phyloP scores from a whole-genome alignment of 2,888 invertebrate genomes.

The Notocelia uddmanniana region DNA sequence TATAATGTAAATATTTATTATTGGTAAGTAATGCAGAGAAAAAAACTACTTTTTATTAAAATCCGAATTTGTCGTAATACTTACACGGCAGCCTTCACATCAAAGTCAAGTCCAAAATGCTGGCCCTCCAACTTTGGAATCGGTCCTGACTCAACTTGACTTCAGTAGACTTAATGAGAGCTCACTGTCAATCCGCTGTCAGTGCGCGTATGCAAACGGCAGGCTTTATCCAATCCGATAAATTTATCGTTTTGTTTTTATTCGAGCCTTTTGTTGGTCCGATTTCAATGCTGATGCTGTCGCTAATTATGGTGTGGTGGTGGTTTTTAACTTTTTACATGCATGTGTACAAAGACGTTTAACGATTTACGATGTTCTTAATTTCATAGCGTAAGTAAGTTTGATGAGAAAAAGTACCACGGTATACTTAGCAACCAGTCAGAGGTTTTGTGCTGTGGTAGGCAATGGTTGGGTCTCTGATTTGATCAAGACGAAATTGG shows the following conservation, averaged over 20 bases:
- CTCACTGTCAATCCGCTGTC: slow-evolving; percentile 75
- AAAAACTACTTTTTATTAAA: not conserved
- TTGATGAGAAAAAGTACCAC: not conserved
- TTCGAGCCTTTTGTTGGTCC: slow-evolving; percentile 30
- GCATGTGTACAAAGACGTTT: not conserved
- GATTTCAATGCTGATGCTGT: slow-evolving; percentile 5
- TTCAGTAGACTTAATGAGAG: slow-evolving; percentile 69
- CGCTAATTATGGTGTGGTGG: slow-evolving; percentile 17
- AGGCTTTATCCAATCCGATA: slow-evolving; percentile 24
- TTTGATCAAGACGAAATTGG: too few relatives aligned
- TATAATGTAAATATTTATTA: too few relatives aligned
- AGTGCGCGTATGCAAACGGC: slow-evolving; percentile 55
- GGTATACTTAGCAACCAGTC: not conserved
- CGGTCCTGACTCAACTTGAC: slow-evolving; percentile 3
- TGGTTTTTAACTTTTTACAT: not conserved
- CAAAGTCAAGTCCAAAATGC: slow-evolving; percentile 17
- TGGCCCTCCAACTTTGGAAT: slow-evolving; percentile 8
- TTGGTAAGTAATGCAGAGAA: too few relatives aligned
- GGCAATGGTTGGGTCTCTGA: not conserved
- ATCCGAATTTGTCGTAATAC: slow-evolving; percentile 15
- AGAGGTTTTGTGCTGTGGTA: not conserved
- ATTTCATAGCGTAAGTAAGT: not conserved
- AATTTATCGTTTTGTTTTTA: slow-evolving; percentile 27
- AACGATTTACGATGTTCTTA: not conserved
- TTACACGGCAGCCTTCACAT: not conserved